phyloP scores from a whole-genome alignment of 2,113 vertebrate species.

The Deroptyus accipitrinus region DNA sequence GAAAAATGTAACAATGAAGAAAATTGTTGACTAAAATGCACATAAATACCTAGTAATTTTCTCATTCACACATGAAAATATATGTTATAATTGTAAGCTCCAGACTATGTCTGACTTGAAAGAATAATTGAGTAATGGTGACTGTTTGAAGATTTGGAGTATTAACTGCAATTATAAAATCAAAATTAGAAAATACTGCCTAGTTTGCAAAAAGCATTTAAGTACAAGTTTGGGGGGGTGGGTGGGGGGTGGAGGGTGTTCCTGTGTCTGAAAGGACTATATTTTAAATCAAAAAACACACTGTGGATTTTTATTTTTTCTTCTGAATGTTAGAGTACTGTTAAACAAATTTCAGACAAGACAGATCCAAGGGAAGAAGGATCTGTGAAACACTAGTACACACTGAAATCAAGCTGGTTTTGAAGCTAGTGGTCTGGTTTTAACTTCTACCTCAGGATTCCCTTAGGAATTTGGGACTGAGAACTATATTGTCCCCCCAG shows the following conservation, averaged over 20 bases:
- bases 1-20: neutral
- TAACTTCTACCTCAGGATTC: neutral
- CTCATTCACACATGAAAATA: neutral
- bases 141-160: neutral
- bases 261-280: neutral
- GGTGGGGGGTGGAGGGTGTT: neutral
- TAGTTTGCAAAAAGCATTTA: neutral
- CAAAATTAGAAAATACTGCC: neutral
- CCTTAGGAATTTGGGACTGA: neutral
- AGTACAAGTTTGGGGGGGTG: neutral
- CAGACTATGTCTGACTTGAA: neutral
- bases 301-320: neutral
- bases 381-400: neutral
- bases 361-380: neutral
- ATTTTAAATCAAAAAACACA: neutral
- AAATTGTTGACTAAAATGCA: neutral
- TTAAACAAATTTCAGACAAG: neutral
- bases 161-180: neutral
- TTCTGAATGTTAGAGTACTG: neutral
- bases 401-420: neutral
- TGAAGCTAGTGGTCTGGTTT: neutral
- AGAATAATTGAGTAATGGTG: neutral
- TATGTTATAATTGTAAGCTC: neutral
- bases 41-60: neutral
- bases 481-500: neutral